A percentile compares a stretch with the other conserved stretches of the same genome.
Evolutionary conservation across 2,888 invertebrate species (phyloP).

Genomic region (Odontothrips loti): DNA sequence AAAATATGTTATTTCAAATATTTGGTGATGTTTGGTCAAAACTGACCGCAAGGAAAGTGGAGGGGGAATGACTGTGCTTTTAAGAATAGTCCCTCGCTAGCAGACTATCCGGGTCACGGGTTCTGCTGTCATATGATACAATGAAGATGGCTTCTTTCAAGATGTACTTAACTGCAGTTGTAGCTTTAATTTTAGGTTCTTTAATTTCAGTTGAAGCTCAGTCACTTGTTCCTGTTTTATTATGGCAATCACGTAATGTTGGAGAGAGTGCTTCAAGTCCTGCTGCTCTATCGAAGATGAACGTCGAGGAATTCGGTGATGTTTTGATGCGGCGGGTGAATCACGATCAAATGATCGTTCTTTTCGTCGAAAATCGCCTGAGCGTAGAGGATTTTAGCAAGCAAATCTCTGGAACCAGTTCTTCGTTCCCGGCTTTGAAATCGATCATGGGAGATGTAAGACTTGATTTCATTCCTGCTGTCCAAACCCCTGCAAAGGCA

Average conservation of each 20-base stretch:
- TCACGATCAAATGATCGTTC: slow-evolving; percentile 48
- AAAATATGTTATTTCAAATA: no score
- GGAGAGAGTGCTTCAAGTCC: slow-evolving; percentile 36
- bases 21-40: no score
- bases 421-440: slow-evolving; percentile 38
- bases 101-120: slow-evolving; percentile 23
- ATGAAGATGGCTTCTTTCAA: slow-evolving; percentile 25
- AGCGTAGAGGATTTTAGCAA: slow-evolving; percentile 58
- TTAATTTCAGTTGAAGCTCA: slow-evolving; percentile 9
- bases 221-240: slow-evolving; percentile 37
- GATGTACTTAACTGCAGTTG: slow-evolving; percentile 16
- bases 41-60: no score
- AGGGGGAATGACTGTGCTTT: no score
- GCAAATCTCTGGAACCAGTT: slow-evolving; percentile 48
- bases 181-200: slow-evolving; percentile 17
- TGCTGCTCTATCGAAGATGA: slow-evolving; percentile 37
- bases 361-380: slow-evolving; percentile 54
- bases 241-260: slow-evolving; percentile 38
- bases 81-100: background rate
- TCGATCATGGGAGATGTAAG: slow-evolving; percentile 37
- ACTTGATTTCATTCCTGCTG: slow-evolving; percentile 37
- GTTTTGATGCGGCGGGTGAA: slow-evolving; percentile 46
- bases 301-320: slow-evolving; percentile 37
- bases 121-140: slow-evolving; percentile 25
- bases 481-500: slow-evolving; percentile 37